Percentiles rank a stretch among this genome's conserved stretches.
These are phyloP conservation scores for Galeruca laticollis DNA, from an alignment of 2,888 invertebrate species.

Conservation along the genomic window DNA sequence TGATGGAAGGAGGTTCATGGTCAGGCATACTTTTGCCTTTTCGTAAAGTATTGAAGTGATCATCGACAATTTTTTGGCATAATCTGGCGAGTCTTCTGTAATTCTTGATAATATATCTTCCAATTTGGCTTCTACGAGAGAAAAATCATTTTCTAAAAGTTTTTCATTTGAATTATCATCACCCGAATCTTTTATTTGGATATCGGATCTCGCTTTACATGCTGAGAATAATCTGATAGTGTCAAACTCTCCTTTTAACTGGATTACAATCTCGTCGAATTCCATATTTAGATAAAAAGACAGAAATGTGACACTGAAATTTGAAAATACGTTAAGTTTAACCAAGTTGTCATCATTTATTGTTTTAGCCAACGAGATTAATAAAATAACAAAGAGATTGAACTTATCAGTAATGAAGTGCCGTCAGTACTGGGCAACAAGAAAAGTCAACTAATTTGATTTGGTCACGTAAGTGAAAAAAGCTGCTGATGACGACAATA, in stretches of 20 bases:
- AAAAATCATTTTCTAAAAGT: conserved; percentile 48
- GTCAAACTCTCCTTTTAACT: conserved; percentile 38
- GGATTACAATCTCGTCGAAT: conserved; percentile 31
- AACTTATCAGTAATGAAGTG: too few relatives aligned
- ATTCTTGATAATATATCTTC: conserved; percentile 46
- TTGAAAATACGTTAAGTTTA: conserved; percentile 4
- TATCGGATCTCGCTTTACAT: conserved; percentile 19
- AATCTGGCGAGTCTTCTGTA: conserved; percentile 46
- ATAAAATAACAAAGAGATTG: not conserved
- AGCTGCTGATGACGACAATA: too few relatives aligned
- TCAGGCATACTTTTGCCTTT: conserved; percentile 61
- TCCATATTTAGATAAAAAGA: conserved; percentile 33
- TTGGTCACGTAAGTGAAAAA: too few relatives aligned
- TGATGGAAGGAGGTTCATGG: conserved; percentile 51
- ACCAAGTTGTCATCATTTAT: not conserved
- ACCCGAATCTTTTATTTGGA: conserved; percentile 38
- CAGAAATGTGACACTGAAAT: conserved; percentile 35
- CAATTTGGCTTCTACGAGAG: conserved; percentile 47
- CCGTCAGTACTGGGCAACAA: too few relatives aligned
- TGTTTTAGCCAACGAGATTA: not conserved
- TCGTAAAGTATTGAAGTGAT: conserved; percentile 63
- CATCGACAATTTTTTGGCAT: conserved; percentile 59
- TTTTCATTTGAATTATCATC: conserved; percentile 41
- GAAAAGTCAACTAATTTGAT: too few relatives aligned
- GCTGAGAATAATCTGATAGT: conserved; percentile 26